Conservation (phyloP, 1,140 invertebrate species). For the Belonocnema kinseyi region DNA sequence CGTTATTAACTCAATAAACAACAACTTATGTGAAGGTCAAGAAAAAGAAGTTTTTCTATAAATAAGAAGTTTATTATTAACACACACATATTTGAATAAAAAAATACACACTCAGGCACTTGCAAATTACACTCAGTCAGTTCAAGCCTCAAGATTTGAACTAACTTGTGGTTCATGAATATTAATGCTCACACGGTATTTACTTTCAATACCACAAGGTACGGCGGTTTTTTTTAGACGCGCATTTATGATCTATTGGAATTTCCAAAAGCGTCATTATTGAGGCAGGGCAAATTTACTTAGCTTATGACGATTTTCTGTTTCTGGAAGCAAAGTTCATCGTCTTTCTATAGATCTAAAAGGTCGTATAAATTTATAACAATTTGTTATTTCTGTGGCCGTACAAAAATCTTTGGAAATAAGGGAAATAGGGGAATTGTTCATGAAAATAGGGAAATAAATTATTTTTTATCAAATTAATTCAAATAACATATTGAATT, state of each 20-base stretch:
- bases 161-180: background rate
- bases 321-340: background rate
- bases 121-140: background rate
- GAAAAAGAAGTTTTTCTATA: constrained; percentile 8
- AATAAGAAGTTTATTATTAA: constrained; percentile 15
- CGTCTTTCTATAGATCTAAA: background rate
- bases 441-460: too few species aligned
- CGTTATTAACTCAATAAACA: too few species aligned
- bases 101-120: background rate
- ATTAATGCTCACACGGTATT: constrained; percentile 5
- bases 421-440: too few species aligned
- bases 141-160: background rate
- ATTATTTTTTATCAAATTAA: too few species aligned
- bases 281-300: background rate
- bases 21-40: background rate
- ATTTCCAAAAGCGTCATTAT: constrained; percentile 21
- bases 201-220: background rate
- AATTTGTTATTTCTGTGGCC: too few species aligned
- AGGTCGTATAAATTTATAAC: too few species aligned
- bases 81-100: constrained; percentile 1
- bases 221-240: background rate
- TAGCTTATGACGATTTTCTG: background rate
- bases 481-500: too few species aligned
- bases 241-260: constrained; percentile 2
- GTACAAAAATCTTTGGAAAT: too few species aligned